phyloP scores from a whole-genome alignment of 2,888 invertebrate genomes.

The Parthenolecanium corni region DNA sequence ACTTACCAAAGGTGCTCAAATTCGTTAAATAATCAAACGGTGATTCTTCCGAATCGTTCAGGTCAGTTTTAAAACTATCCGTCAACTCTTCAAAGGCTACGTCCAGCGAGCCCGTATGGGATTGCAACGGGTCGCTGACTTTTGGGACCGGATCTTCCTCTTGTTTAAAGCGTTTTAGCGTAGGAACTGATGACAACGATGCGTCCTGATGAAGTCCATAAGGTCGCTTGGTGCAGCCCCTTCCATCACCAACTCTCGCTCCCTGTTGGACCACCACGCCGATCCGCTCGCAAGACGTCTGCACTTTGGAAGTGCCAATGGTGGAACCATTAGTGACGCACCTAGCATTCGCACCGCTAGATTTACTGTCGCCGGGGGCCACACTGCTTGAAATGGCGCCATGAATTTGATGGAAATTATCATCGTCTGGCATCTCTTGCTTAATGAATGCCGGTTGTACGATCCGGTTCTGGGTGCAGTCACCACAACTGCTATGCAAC shows the following conservation, averaged over 20 bases:
- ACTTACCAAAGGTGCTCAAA: too few relatives aligned
- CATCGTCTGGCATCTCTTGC: constrained; percentile 1
- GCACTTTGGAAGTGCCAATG: background rate
- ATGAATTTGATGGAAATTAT: background rate
- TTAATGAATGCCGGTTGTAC: constrained; percentile 3
- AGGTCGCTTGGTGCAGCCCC: background rate
- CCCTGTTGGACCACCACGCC: constrained; percentile 7
- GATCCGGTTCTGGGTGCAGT: background rate
- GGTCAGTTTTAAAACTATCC: too few relatives aligned
- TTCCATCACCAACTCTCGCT: background rate
- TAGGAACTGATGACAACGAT: constrained; percentile 13
- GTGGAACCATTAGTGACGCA: background rate
- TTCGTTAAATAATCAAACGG: too few relatives aligned
- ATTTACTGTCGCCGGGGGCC: background rate
- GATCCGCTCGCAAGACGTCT: background rate
- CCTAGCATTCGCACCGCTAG: background rate
- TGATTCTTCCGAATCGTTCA: too few relatives aligned
- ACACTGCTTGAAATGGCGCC: background rate
- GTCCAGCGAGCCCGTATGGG: too few relatives aligned
- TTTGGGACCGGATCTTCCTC: too few relatives aligned
- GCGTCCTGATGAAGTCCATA: background rate
- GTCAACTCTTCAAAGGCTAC: too few relatives aligned
- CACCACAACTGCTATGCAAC: background rate
- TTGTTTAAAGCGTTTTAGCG: background rate
- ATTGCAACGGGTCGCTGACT: too few relatives aligned